phyloP scores from a whole-genome alignment of 2,888 invertebrate species.

The Plusia festucae region DNA sequence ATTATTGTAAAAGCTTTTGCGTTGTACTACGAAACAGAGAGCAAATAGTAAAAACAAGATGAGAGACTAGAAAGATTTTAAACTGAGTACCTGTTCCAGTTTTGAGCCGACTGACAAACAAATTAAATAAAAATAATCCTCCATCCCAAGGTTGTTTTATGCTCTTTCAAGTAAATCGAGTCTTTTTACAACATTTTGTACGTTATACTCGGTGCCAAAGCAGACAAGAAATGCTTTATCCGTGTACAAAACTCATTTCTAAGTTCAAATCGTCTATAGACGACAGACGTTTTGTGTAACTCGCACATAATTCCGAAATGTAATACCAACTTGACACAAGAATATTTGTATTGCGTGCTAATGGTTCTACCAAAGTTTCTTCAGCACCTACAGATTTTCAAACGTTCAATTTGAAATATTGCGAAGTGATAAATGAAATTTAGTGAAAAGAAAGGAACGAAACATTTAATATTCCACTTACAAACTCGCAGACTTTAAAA shows the following conservation, averaged over 20 bases:
- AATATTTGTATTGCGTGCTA: slow-evolving; percentile 14
- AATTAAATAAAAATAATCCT: slow-evolving; percentile 43
- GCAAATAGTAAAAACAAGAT: slow-evolving; percentile 31
- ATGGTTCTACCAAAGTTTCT: slow-evolving; percentile 9
- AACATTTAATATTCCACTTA: slow-evolving; percentile 72
- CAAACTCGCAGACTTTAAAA: slow-evolving; percentile 57
- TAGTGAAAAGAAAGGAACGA: slow-evolving; percentile 48
- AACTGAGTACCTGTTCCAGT: slow-evolving; percentile 34
- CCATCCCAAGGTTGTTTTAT: slow-evolving; percentile 23
- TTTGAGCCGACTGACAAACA: slow-evolving; percentile 29
- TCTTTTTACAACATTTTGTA: slow-evolving; percentile 20
- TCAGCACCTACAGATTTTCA: slow-evolving; percentile 10
- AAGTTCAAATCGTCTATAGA: slow-evolving; percentile 6
- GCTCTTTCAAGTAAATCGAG: slow-evolving; percentile 22
- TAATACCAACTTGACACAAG: slow-evolving; percentile 13
- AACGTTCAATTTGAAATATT: slow-evolving; percentile 22
- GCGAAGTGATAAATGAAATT: slow-evolving; percentile 48
- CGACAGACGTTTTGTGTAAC: slow-evolving; percentile 6
- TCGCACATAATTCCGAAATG: slow-evolving; percentile 1
- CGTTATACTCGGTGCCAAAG: slow-evolving; percentile 21
- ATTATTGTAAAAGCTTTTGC: slow-evolving; percentile 57
- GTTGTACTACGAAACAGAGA: slow-evolving; percentile 38
- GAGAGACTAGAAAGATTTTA: slow-evolving; percentile 34
- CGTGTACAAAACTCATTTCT: neutral
- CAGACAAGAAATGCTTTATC: slow-evolving; percentile 15